phyloP scores from a whole-genome alignment of 2,888 invertebrate genomes.

The Drosophila atroscutellata region DNA sequence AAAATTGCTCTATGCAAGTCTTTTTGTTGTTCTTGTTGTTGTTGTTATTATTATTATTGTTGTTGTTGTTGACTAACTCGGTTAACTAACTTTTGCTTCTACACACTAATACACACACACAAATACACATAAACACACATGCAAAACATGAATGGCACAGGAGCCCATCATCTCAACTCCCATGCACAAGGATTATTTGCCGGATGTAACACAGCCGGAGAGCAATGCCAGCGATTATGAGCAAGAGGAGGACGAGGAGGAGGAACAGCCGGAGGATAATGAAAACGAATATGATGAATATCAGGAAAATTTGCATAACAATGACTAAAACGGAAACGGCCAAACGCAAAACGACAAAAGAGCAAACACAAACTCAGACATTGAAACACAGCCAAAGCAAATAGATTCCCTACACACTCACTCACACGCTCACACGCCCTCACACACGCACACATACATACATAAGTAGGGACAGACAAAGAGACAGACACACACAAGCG shows the following conservation, averaged over 20 bases:
- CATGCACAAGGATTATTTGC: slow-evolving; percentile 87
- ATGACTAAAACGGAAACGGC: slow-evolving; percentile 80
- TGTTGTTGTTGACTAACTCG: slow-evolving; percentile 63
- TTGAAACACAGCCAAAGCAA: slow-evolving; percentile 62
- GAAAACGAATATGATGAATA: slow-evolving; percentile 88
- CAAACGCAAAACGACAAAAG: slow-evolving; percentile 35
- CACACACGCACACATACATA: slow-evolving; percentile 8
- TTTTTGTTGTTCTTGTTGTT: slow-evolving; percentile 30
- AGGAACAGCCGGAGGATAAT: slow-evolving; percentile 87
- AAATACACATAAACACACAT: slow-evolving; percentile 36
- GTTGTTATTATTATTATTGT: slow-evolving; percentile 47
- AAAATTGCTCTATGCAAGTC: slow-evolving; percentile 20
- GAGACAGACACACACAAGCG: slow-evolving; percentile 28
- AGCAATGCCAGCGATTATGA: slow-evolving; percentile 87
- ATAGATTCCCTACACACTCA: slow-evolving; percentile 32
- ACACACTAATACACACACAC: slow-evolving; percentile 56
- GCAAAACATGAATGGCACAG: slow-evolving; percentile 60
- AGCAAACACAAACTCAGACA: slow-evolving; percentile 47
- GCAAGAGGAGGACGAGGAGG: slow-evolving; percentile 86
- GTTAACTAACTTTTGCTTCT: slow-evolving; percentile 81
- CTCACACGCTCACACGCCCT: slow-evolving; percentile 5
- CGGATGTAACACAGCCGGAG: slow-evolving; percentile 87
- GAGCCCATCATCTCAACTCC: slow-evolving; percentile 86
- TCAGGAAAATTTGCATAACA: slow-evolving; percentile 85
- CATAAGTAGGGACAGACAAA: slow-evolving; percentile 4